A percentile compares a stretch with the other conserved stretches of the same genome.
Evolutionary conservation across 2,888 invertebrate species (phyloP).

Genomic region (Deilephila porcellus): DNA sequence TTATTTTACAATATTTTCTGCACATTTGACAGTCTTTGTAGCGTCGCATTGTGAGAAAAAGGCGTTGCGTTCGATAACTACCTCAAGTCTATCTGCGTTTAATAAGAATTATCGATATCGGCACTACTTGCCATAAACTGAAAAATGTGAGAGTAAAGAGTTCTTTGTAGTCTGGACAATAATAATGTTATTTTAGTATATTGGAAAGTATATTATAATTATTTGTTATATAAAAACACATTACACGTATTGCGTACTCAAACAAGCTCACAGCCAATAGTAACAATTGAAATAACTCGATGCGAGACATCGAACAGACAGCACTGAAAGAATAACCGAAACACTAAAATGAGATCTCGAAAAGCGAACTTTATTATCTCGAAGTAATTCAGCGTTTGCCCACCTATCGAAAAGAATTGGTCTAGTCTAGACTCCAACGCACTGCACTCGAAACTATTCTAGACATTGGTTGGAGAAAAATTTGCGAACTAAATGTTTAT

Average conservation of each 20-base stretch:
- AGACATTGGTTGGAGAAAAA: slow-evolving; percentile 8
- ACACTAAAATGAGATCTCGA: not conserved
- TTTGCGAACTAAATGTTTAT: slow-evolving; percentile 23
- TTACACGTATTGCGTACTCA: not conserved
- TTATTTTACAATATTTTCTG: too few species aligned
- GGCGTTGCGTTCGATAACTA: too few species aligned
- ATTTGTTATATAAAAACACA: too few species aligned
- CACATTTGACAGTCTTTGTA: too few species aligned
- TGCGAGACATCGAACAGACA: not conserved
- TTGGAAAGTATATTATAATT: too few species aligned
- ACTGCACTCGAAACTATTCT: slow-evolving; percentile 36
- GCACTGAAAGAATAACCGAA: not conserved
- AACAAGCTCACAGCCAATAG: not conserved
- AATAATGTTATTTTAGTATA: too few species aligned
- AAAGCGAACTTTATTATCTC: slow-evolving; percentile 14
- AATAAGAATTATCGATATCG: too few species aligned
- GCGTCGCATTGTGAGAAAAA: too few species aligned
- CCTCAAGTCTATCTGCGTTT: too few species aligned
- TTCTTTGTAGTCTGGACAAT: too few species aligned
- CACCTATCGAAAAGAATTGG: slow-evolving; percentile 48
- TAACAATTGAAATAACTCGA: not conserved
- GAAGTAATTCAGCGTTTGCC: slow-evolving; percentile 27
- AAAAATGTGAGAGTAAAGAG: too few species aligned
- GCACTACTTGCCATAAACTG: too few species aligned
- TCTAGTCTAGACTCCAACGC: slow-evolving; percentile 53